phyloP scores from a whole-genome alignment of 2,888 invertebrate species.

The Chymomyza amoena region DNA sequence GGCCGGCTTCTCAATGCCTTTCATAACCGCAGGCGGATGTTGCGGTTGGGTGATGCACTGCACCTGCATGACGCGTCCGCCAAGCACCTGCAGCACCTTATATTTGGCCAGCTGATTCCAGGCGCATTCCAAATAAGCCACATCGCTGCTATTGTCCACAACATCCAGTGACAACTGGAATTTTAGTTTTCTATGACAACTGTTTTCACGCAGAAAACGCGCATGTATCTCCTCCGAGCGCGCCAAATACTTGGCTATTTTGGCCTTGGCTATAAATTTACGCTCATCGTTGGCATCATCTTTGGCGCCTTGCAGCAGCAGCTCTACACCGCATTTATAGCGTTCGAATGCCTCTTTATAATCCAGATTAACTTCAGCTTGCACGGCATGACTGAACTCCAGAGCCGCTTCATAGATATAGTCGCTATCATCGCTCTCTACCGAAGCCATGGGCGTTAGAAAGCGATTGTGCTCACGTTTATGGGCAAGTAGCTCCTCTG shows the following conservation, averaged over 20 bases:
- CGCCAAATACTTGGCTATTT: constrained; percentile 77
- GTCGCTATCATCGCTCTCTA: constrained; percentile 77
- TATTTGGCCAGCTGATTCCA: constrained; percentile 78
- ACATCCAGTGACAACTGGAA: constrained; percentile 76
- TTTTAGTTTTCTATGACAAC: constrained; percentile 38
- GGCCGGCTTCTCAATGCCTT: constrained; percentile 77
- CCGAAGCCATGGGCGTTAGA: constrained; percentile 76
- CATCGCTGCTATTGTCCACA: constrained; percentile 50
- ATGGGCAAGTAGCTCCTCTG: constrained; percentile 27
- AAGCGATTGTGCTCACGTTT: constrained; percentile 62
- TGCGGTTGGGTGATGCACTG: constrained; percentile 75
- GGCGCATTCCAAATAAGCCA: constrained; percentile 72
- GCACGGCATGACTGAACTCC: constrained; percentile 78
- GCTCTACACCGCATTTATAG: constrained; percentile 77
- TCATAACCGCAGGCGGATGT: constrained; percentile 75
- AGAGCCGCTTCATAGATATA: constrained; percentile 79
- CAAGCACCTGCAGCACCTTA: constrained; percentile 75
- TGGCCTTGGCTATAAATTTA: constrained; percentile 77
- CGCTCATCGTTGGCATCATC: constrained; percentile 76
- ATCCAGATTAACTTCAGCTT: constrained; percentile 77
- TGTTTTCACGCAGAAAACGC: constrained; percentile 58
- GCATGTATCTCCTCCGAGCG: constrained; percentile 77
- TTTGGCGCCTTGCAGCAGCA: constrained; percentile 74
- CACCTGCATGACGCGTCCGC: constrained; percentile 76
- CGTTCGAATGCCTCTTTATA: constrained; percentile 74